Base-by-base conservation (phyloP, 1,140 invertebrate species). In the Globodera rostochiensis region DNA sequence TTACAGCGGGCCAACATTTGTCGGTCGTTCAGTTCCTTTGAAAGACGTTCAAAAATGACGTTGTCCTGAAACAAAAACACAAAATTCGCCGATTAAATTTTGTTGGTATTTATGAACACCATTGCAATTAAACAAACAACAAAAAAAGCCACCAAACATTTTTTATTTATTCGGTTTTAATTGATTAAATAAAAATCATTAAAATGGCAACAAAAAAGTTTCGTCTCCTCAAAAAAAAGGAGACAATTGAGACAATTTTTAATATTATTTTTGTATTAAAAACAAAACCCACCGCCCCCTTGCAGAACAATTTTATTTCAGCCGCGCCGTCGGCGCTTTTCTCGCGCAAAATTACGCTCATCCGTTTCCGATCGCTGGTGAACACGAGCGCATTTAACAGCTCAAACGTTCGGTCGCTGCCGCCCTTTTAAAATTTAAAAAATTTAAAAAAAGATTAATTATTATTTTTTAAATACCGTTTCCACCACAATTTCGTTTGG, bases 301-400 rank as follows among this genome's bases (percentile, higher is more conserved):
- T 98, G 90, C 95, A 96, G 90, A 94, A 95, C 15, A 98, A 90
- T 90, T 95, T 91, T 74, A 97, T 94, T 69, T 47, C 86, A 93
- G 92, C 94, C 19, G 93, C 90, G 0, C 95, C 94, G 47, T 36
- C 57, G 57, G 57, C 57, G 19, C 15, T 64, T 64, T 64, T 19
- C 19, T 93, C 93, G 75, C 93, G 92, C 6, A 96, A 94, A 84
- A 98, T 93, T 1, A 97, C 94, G 13, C 95, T 96, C 96, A 98
- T 98, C 81, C 96, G 91, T 90, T 98, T 98, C 53, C 96, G 91
- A 4, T 94, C 92, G 60, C 95, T 96, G 0, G 95, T 98, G 91
- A 99, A 99, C 90, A 98, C 97, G 73, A 99, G 92, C 0, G 98
- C 95, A 92, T 98, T 96, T n/a, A 99, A 92, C 76, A 99, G 93